Evolutionary conservation across 2,888 invertebrate species (phyloP).

Genomic region (Adela reaumurella): DNA sequence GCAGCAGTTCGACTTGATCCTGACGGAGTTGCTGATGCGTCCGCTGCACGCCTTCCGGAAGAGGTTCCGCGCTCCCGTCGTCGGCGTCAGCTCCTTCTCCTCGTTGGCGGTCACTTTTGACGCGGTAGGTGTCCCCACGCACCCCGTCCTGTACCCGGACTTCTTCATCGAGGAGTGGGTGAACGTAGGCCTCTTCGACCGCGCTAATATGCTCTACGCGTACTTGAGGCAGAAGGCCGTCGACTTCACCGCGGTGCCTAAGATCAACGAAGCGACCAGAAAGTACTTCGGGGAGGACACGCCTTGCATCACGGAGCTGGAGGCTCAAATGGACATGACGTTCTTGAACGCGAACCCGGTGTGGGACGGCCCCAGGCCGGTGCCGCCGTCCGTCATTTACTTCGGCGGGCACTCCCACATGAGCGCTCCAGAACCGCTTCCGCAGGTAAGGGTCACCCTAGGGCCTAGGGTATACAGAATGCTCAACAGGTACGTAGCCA

Average conservation of each 20-base stretch:
- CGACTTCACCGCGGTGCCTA: neutral
- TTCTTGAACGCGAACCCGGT: constrained; percentile 3
- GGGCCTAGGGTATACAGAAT: too few relatives aligned
- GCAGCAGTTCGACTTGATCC: constrained; percentile 18
- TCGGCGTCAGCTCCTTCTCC: constrained; percentile 8
- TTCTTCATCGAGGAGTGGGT: neutral
- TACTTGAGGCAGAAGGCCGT: neutral
- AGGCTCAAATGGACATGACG: neutral
- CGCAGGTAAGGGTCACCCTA: too few relatives aligned
- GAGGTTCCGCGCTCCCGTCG: constrained; percentile 16
- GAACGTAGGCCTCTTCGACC: neutral
- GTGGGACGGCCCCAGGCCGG: constrained; percentile 2
- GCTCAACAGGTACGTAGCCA: constrained; percentile 21
- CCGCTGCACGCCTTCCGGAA: constrained; percentile 12
- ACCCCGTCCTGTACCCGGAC: constrained; percentile 8
- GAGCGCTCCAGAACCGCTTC: neutral
- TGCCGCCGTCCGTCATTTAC: constrained; percentile 3
- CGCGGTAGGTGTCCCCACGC: constrained; percentile 10
- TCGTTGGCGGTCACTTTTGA: constrained; percentile 7
- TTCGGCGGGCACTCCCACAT: constrained; percentile 21
- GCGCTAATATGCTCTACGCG: neutral
- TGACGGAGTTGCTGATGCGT: constrained; percentile 15
- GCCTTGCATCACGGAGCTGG: neutral
- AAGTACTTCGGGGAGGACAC: constrained; percentile 1
- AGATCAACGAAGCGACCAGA: neutral